Evolutionary conservation across 2,888 invertebrate genomes (phyloP), one percentile per base, ranked within the genome.

Genomic region (Brachyopa scutellaris): DNA sequence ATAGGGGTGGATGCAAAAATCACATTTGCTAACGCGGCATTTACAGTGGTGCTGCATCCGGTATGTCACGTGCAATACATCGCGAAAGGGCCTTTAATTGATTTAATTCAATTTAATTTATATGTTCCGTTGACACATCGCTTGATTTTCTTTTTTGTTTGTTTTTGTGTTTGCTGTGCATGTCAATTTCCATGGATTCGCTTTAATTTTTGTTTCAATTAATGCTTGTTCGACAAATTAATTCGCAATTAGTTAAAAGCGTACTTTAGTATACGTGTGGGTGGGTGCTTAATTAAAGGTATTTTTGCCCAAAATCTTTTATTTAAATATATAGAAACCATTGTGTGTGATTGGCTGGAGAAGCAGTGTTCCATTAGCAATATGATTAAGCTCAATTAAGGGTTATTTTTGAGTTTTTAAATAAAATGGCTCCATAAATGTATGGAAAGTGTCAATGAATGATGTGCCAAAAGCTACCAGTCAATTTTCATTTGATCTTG

Each of bases 201-300:
- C 45, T 66, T 73, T 38, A 59, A 73, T 73, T 45, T 55, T 31
- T 45, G 31, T 59, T 78, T 73, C 66, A 78, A 78, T 73, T 73
- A 73, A 61, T 51, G 59, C 79, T 53, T 79, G 45, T 67, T 66
- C 47, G 49, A 73, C 59, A 79, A 73, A 79, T 79, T 79, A 59
- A 78, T 78, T 79, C 59, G 66, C 15, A 67, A 73, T 47, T 42
- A 29, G 7, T 49, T 70, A 64, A 45, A 67, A 55, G 36, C 13
- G 15, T 15, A 11, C 13, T 70, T 26, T 40, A 45, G 21, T 51
- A n/a, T n/a, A n/a, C n/a, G n/a, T n/a, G 8, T 33, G 8, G 19
- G 6, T 15, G 11, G 17, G 36, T 57, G 33, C 42, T 55, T 67
- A 36, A 45, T 67, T 67, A 55, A 67, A 67, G 15, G 9, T n/a